phyloP scores from a whole-genome alignment of 2,888 invertebrate species.

The Miltochrista miniata region DNA sequence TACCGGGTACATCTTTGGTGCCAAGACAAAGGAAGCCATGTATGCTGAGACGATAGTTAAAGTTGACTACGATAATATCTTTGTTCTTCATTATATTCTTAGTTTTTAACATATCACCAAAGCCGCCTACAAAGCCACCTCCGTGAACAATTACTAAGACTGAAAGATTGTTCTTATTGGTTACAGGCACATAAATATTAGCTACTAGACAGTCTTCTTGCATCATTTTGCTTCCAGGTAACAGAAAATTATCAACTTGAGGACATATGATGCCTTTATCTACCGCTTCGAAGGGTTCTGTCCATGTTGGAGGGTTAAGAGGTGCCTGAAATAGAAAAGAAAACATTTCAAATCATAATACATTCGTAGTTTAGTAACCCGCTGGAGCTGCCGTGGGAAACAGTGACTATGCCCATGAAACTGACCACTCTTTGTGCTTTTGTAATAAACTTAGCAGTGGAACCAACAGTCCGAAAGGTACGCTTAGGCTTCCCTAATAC shows the following conservation, averaged over 20 bases:
- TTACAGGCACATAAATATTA: slow-evolving; percentile 59
- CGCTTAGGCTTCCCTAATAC: no score
- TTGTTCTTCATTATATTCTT: slow-evolving; percentile 42
- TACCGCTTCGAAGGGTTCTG: neutral
- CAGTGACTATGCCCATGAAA: no score
- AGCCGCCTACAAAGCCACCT: slow-evolving; percentile 63
- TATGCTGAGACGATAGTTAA: slow-evolving; percentile 57
- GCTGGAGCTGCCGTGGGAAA: no score
- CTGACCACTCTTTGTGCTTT: no score
- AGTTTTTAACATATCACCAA: slow-evolving; percentile 42
- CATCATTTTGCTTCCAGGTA: neutral
- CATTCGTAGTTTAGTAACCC: neutral
- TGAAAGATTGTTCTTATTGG: slow-evolving; percentile 45
- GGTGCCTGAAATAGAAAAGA: slow-evolving; percentile 2
- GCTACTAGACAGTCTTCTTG: slow-evolving; percentile 55
- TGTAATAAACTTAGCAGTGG: no score
- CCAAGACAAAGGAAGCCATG: slow-evolving; percentile 63
- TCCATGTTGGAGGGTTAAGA: slow-evolving; percentile 2
- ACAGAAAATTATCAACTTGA: neutral
- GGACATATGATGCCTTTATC: slow-evolving; percentile 3
- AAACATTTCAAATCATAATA: neutral
- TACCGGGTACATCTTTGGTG: slow-evolving; percentile 57
- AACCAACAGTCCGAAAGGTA: no score
- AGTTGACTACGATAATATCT: slow-evolving; percentile 50
- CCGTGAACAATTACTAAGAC: slow-evolving; percentile 72